Evolutionary conservation across 1,140 invertebrate genomes (phyloP), one percentile per base, ranked within the genome.

Genomic region (Nebria ingens): DNA sequence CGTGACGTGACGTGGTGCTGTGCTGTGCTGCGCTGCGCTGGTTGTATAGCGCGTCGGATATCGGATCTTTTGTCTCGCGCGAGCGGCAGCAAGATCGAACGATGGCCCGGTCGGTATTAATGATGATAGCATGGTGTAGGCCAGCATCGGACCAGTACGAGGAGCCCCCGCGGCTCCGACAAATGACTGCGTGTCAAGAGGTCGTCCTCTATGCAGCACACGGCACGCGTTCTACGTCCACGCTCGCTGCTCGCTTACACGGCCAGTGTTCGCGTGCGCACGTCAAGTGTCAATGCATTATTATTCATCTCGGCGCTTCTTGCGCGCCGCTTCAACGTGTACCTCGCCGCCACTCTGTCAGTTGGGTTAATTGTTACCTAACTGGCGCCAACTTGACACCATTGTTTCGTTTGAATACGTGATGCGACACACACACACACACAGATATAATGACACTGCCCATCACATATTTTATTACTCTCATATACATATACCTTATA

Each of bases 101-200:
- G 17, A 17, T 4, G 40, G 17, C 6, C 6, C 15, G 17, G 15
- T 11, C 40, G 40, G 40, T 56, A 56, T 56, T 56, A 56, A 56
- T 56, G 55, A 56, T 52, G 55, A 52, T 52, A 52, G 49, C 25
- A 50, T 19, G 23, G 42, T 23, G 49, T n/a, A 55, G 54, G 25
- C 25, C 25, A 34, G 6, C 25, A n/a, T 34, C 25, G n/a, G 25
- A 34, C 15, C 15, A 17, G 25, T 29, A 29, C 4, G 25, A 13
- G 40, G 50, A 23, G 52, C 22, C 55, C 55, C 55, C 29, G 54
- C 19, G 49, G 55, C 17, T 25, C 23, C 21, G 50, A 56, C 55
- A 56, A 56, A 56, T 56, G 50, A 50, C 34, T 21, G 25, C 40
- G 55, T 56, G 55, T 52, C 55, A 56, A 45, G 34, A 52, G 55